Evolutionary conservation across 2,888 invertebrate genomes (phyloP), one percentile per base, ranked within the genome.

Genomic region (Ectobius pallidus): DNA sequence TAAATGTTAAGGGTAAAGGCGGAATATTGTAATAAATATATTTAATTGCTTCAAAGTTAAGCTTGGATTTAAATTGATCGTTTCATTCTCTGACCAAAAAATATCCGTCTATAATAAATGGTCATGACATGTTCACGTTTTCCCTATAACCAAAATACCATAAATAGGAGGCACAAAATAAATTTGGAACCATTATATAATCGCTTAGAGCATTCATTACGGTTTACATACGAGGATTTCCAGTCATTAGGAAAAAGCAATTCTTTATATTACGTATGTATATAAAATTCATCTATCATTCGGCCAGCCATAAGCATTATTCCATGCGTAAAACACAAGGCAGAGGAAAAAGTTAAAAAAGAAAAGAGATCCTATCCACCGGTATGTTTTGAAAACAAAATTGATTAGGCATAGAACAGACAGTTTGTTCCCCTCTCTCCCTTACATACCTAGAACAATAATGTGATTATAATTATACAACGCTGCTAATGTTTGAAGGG

Each of bases 401-500:
- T 69, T 69, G 69, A 69, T 69, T 69, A 69, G 34, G 49, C 69
- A 69, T 69, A 69, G 58, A 58, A 44, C 25, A 62, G 62, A 20
- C 34, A 62, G 62, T 39, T 18, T 49, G 55, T 55, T 18, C 16
- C 11, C 20, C 18, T 22, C 42, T 39, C 63, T 25, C 63, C 27
- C n/a, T 39, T 7, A 39, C 22, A 42, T 65, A 63, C 39, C 63
- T 39, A 39, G 55, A 30, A 55, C 69, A 69, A 69, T 69, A 69
- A 69, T 69, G 69, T 69, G 58, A 69, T 69, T 69, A 69, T 69
- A 69, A 69, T 69, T 69, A 69, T 27, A 69, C n/a, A 34, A 34
- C 69, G 34, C 20, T 20, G 14, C 55, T 55, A 18, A 55, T 27
- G 55, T 27, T 55, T 55, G 55, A 55, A 27, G 55, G 55, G 55